Conservation (phyloP, 2,113 vertebrate genomes). For the Vombatus ursinus region DNA sequence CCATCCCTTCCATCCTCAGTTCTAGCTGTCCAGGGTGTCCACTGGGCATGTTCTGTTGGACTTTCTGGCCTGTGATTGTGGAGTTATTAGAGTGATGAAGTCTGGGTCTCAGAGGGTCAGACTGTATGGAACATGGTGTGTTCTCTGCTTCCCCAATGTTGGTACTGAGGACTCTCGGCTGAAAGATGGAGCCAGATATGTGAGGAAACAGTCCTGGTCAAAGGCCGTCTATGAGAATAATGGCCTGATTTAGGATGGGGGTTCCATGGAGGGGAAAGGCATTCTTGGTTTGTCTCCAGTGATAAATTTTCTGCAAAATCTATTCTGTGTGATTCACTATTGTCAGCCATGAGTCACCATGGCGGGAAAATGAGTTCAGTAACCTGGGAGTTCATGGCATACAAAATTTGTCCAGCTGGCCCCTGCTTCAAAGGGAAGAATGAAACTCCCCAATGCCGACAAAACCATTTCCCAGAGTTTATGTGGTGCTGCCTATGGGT, state of each 20-base stretch:
- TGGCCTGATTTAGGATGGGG: background rate
- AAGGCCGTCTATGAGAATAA: background rate
- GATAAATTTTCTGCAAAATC: background rate
- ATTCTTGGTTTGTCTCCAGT: background rate
- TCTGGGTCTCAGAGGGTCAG: background rate
- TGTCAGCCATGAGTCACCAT: background rate
- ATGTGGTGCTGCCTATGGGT: background rate
- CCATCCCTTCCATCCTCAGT: background rate
- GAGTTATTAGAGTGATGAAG: background rate
- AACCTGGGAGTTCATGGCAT: background rate
- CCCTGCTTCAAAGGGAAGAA: background rate
- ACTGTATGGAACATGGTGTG: background rate
- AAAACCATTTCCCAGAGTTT: background rate
- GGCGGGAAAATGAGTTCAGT: background rate
- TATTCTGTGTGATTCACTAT: background rate
- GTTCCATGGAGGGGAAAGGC: background rate
- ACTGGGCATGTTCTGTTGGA: background rate
- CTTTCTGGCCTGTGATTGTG: background rate
- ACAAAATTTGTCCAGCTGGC: background rate
- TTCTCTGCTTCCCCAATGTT: background rate
- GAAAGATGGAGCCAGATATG: background rate
- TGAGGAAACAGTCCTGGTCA: background rate
- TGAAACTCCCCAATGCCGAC: background rate
- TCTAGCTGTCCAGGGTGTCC: background rate
- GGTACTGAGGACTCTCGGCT: background rate